Percentiles rank a stretch among this genome's conserved stretches.
phyloP scores from a whole-genome alignment of 2,113 vertebrate genomes.

The Alaudala cheleensis region DNA sequence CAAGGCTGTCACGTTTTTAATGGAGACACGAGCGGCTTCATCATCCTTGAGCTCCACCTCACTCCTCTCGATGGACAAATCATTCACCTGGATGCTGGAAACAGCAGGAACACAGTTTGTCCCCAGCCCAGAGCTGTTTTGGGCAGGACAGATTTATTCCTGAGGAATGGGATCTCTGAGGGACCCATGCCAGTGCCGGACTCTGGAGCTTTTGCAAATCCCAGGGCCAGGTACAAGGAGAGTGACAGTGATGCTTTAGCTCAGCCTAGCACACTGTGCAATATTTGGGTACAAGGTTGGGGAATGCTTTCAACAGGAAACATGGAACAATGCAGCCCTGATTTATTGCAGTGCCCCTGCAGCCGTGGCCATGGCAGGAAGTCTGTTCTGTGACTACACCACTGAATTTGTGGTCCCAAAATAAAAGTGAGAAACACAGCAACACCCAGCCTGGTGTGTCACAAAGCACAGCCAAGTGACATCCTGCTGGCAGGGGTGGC shows the following conservation, averaged over 20 bases:
- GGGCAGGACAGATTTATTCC: not conserved
- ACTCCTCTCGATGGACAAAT: constrained; percentile 80
- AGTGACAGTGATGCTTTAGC: accelerated
- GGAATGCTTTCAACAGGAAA: not conserved
- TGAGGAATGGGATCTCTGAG: not conserved
- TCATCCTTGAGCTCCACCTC: constrained; percentile 77
- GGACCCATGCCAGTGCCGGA: accelerated
- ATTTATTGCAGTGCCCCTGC: not conserved
- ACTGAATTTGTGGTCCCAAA: not conserved
- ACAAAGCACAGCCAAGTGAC: not conserved
- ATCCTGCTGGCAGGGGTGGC: not conserved
- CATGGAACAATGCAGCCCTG: accelerated
- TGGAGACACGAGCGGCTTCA: constrained; percentile 70
- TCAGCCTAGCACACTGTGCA: accelerated
- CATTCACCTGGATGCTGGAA: constrained; percentile 83
- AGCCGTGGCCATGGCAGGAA: accelerated
- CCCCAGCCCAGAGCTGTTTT: accelerated
- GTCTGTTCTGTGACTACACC: not conserved
- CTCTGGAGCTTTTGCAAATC: not conserved
- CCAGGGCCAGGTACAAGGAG: not conserved
- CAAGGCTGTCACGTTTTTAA: constrained; percentile 76
- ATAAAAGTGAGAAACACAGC: no score
- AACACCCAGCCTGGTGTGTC: not conserved
- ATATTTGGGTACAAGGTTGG: accelerated
- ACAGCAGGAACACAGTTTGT: not conserved